A percentile compares a stretch with the other conserved stretches of the same genome.
phyloP scores from a whole-genome alignment of 2,888 invertebrate genomes.

The Parnassius orleans region DNA sequence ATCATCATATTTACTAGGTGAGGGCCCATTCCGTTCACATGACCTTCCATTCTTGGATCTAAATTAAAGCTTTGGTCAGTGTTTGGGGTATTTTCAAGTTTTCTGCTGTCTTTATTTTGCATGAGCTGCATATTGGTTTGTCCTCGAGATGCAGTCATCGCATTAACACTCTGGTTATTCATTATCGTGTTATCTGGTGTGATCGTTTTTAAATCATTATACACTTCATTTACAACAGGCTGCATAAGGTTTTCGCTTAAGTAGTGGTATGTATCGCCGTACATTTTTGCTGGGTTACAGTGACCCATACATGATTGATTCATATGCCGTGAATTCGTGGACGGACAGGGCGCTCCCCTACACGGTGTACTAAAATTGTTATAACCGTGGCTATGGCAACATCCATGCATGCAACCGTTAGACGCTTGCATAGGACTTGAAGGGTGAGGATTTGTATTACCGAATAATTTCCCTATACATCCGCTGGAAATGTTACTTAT shows the following conservation, averaged over 20 bases:
- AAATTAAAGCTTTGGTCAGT: constrained; percentile 6
- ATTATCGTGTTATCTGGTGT: constrained; percentile 58
- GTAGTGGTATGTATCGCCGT: constrained; percentile 63
- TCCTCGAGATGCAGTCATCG: constrained; percentile 26
- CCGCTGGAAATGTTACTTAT: constrained; percentile 53
- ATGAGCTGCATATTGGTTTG: constrained; percentile 44
- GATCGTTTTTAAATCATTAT: constrained; percentile 61
- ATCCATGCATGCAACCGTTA: constrained; percentile 45
- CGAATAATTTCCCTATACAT: constrained; percentile 71
- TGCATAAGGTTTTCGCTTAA: constrained; percentile 65
- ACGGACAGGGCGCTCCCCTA: constrained; percentile 45
- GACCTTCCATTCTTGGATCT: constrained; percentile 19
- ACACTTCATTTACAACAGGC: constrained; percentile 66
- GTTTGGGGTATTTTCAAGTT: constrained; percentile 11
- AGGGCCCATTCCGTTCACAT: constrained; percentile 56
- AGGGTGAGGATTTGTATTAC: constrained; percentile 35
- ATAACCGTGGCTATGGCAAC: constrained; percentile 45
- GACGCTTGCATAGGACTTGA: constrained; percentile 37
- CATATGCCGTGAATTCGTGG: constrained; percentile 26
- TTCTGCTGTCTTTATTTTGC: constrained; percentile 23
- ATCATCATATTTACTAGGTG: constrained; percentile 62
- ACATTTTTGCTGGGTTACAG: constrained; percentile 60
- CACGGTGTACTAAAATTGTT: constrained; percentile 38
- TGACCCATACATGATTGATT: constrained; percentile 46
- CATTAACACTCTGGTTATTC: constrained; percentile 52